These are phyloP conservation scores for Dendroctonus ponderosae DNA, from an alignment of 1,140 invertebrate species.

Conservation along the genomic window DNA sequence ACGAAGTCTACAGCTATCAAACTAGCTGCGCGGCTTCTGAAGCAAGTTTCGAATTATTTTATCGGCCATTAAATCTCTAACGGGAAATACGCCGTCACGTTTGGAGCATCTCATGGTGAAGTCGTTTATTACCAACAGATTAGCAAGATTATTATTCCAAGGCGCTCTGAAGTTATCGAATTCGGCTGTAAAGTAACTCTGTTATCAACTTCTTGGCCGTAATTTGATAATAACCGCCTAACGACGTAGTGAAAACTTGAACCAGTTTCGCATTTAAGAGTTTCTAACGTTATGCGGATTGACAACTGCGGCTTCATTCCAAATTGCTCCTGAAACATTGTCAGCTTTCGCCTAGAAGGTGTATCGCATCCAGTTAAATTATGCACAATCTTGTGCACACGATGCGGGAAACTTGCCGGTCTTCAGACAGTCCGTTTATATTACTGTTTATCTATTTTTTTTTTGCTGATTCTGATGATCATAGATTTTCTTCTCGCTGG, in stretches of 20 bases:
- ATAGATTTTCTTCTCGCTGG: too few relatives aligned
- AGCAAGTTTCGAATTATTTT: slow-evolving; percentile 34
- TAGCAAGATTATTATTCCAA: slow-evolving; percentile 32
- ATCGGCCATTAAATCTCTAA: slow-evolving; percentile 31
- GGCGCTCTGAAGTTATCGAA: slow-evolving; percentile 18
- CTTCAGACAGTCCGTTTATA: too few relatives aligned
- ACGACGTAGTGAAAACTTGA: slow-evolving; percentile 11
- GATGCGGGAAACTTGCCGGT: too few relatives aligned
- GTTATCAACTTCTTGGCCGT: slow-evolving; percentile 32
- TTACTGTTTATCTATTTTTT: too few relatives aligned
- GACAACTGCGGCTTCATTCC: too few relatives aligned
- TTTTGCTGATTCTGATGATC: too few relatives aligned
- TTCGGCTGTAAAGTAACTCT: slow-evolving; percentile 25
- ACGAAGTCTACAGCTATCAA: slow-evolving; percentile 23
- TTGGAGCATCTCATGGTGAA: slow-evolving; percentile 24
- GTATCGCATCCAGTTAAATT: too few relatives aligned
- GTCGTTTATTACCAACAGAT: slow-evolving; percentile 33
- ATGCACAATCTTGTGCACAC: too few relatives aligned
- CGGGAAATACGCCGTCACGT: slow-evolving; percentile 14
- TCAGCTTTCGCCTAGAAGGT: too few relatives aligned
- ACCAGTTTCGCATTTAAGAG: slow-evolving; percentile 2
- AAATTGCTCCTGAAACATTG: too few relatives aligned
- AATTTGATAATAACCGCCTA: slow-evolving; percentile 26
- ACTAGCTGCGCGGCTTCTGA: slow-evolving; percentile 6
- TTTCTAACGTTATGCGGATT: not conserved